phyloP scores from a whole-genome alignment of 2,797 vertebrate species.

The Schizothorax lantsangensis region DNA sequence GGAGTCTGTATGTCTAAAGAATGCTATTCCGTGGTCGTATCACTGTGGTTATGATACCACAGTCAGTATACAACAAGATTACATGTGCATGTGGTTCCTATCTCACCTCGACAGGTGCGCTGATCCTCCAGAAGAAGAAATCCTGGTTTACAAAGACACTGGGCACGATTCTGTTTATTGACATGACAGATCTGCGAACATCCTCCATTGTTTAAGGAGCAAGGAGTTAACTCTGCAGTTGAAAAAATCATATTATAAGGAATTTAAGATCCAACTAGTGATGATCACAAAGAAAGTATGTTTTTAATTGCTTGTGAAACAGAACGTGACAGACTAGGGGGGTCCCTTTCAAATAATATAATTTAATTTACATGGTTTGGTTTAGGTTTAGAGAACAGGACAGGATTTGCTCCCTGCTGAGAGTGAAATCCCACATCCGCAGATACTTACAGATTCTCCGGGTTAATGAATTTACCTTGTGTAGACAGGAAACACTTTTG shows the following conservation, averaged over 20 bases:
- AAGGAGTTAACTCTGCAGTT: slow-evolving; percentile 66
- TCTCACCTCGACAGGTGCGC: slow-evolving; percentile 69
- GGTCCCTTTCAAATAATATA: slow-evolving; percentile 10
- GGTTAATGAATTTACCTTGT: slow-evolving; percentile 38
- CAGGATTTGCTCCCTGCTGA: slow-evolving; percentile 3
- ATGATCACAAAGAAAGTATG: background rate
- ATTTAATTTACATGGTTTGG: background rate
- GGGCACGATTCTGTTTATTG: slow-evolving; percentile 52
- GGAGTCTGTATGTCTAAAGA: slow-evolving; percentile 14
- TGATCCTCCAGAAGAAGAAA: slow-evolving; percentile 70
- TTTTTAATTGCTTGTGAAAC: background rate
- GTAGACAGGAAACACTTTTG: slow-evolving; percentile 5
- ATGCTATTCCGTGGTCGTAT: background rate
- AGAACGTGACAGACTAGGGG: background rate
- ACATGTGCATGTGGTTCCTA: background rate
- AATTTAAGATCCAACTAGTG: background rate
- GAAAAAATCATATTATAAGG: background rate
- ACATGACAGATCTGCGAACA: slow-evolving; percentile 73
- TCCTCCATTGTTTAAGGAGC: slow-evolving; percentile 69
- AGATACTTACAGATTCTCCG: background rate
- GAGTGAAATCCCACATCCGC: slow-evolving; percentile 9
- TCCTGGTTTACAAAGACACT: slow-evolving; percentile 69
- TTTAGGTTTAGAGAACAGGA: slow-evolving; percentile 12
- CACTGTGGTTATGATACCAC: background rate
- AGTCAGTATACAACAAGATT: background rate